phyloP scores from a whole-genome alignment of 2,797 vertebrate species.

The Anableps anableps region DNA sequence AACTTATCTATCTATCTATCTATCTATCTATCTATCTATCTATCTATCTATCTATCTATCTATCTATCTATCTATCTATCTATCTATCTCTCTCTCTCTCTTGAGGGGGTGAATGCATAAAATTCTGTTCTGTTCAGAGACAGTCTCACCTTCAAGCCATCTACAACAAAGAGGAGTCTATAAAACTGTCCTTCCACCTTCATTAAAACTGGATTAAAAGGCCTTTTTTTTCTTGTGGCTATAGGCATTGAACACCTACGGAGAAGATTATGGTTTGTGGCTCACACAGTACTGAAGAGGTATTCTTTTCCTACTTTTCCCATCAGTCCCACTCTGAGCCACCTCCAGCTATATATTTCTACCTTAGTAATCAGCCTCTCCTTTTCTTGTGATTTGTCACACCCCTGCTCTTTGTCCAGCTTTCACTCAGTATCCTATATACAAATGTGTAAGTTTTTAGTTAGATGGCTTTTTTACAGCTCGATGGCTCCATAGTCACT shows the following conservation, averaged over 20 bases:
- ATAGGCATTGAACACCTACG: conserved; percentile 37
- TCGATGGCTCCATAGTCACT: conserved; percentile 39
- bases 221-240: conserved; percentile 22
- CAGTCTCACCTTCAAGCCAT: conserved; percentile 40
- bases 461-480: conserved; percentile 3
- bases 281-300: conserved; percentile 18
- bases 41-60: too few relatives aligned
- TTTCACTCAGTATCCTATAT: neutral
- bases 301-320: conserved; percentile 30
- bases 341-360: conserved; percentile 22
- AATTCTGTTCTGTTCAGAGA: conserved; percentile 7
- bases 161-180: conserved; percentile 44
- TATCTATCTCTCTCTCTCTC: too few relatives aligned
- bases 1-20: too few relatives aligned
- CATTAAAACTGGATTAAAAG: conserved; percentile 70
- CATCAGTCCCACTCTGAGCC: conserved; percentile 7
- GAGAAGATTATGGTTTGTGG: conserved; percentile 51
- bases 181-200: conserved; percentile 41
- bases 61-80: too few relatives aligned
- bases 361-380: conserved; percentile 13
- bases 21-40: too few relatives aligned
- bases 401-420: conserved; percentile 19
- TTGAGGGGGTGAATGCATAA: conserved; percentile 32
- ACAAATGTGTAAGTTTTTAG: neutral
- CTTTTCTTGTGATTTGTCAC: conserved; percentile 20